Conservation (phyloP, 2,113 vertebrate species). For the Sylvia atricapilla region DNA sequence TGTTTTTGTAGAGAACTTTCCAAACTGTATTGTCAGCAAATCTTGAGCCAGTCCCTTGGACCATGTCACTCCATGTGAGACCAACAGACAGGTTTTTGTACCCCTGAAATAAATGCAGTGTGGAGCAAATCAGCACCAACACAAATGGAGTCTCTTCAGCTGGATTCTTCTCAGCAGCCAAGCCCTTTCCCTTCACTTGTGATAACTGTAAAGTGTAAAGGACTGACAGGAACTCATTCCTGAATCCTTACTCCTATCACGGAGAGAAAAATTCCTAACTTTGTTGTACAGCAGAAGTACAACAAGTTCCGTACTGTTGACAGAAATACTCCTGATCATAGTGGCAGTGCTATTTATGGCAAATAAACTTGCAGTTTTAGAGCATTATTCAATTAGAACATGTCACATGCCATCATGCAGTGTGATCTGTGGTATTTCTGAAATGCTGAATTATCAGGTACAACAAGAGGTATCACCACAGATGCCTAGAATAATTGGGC, state of each 20-base stretch:
- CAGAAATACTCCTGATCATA: background rate
- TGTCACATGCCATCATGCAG: background rate
- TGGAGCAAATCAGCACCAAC: background rate
- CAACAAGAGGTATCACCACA: background rate
- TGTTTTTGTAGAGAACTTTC: background rate
- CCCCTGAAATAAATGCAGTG: rapidly evolving
- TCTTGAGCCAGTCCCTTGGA: background rate
- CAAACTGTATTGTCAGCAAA: rapidly evolving
- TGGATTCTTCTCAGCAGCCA: background rate
- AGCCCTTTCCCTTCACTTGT: background rate
- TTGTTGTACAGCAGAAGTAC: background rate
- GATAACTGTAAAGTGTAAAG: background rate
- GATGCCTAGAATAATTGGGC: background rate
- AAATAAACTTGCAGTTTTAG: background rate
- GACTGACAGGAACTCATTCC: background rate
- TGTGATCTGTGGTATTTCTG: background rate
- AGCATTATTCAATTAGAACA: background rate
- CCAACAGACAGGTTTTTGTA: background rate
- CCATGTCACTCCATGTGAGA: too few species aligned
- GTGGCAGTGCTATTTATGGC: background rate
- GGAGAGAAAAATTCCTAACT: background rate
- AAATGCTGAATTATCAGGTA: background rate
- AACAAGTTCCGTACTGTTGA: background rate
- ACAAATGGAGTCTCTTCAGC: rapidly evolving
- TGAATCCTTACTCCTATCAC: background rate